Evolutionary conservation across 2,888 invertebrate species (phyloP).

Genomic region (Drosophila meridiana): DNA sequence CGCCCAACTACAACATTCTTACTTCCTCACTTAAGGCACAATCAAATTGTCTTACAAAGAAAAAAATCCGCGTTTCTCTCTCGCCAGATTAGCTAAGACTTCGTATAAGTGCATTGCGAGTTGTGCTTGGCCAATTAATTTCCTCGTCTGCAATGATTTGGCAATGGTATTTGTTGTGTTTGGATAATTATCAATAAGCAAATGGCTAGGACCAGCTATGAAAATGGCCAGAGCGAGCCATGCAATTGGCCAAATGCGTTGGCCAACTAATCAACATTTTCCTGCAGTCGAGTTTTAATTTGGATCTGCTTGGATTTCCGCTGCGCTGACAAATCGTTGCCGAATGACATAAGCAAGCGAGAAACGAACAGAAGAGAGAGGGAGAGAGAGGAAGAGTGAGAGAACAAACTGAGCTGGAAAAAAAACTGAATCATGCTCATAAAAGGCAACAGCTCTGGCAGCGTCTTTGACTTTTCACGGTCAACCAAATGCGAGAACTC

Average conservation of each 20-base stretch:
- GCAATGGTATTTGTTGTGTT: slow-evolving; percentile 5
- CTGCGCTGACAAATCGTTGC: slow-evolving; percentile 54
- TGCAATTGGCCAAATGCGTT: slow-evolving; percentile 54
- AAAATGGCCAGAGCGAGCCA: slow-evolving; percentile 31
- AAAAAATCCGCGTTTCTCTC: background rate
- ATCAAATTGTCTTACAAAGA: background rate
- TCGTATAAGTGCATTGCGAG: slow-evolving; percentile 6
- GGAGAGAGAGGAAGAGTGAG: background rate
- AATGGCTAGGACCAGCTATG: slow-evolving; percentile 35
- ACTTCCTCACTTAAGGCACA: background rate
- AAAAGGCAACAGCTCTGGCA: slow-evolving; percentile 57
- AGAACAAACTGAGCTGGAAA: slow-evolving; percentile 20
- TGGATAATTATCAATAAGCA: slow-evolving; percentile 39
- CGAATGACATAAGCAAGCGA: slow-evolving; percentile 72
- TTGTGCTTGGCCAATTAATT: slow-evolving; percentile 20
- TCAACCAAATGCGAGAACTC: slow-evolving; percentile 42
- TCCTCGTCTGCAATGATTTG: slow-evolving; percentile 10
- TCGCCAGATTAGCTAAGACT: background rate
- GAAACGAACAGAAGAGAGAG: slow-evolving; percentile 8
- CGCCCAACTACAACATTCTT: background rate
- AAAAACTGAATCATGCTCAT: slow-evolving; percentile 63
- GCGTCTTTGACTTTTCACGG: slow-evolving; percentile 64
- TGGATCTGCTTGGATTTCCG: slow-evolving; percentile 43
- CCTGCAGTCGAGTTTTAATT: slow-evolving; percentile 41
- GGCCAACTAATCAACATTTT: slow-evolving; percentile 39